Conservation (phyloP, 2,797 vertebrate genomes). For the Pseudopleuronectes americanus region DNA sequence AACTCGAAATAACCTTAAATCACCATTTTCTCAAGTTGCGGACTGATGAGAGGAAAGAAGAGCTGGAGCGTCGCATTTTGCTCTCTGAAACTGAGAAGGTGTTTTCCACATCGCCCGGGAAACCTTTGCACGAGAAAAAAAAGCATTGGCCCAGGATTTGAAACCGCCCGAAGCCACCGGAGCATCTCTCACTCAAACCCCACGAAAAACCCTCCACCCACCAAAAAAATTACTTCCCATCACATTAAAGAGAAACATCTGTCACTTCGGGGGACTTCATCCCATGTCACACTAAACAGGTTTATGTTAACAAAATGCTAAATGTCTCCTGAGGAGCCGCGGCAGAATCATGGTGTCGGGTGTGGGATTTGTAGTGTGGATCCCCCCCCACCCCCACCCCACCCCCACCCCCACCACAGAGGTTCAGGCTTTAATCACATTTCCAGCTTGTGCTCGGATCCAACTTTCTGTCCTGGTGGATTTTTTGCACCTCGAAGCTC, state of each 20-base stretch:
- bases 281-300: slow-evolving; percentile 77
- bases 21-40: slow-evolving; percentile 35
- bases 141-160: slow-evolving; percentile 58
- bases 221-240: slow-evolving; percentile 44
- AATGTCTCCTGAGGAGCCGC: slow-evolving; percentile 72
- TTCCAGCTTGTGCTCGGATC: slow-evolving; percentile 66
- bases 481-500: slow-evolving; percentile 56
- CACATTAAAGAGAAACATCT: slow-evolving; percentile 79
- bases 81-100: slow-evolving; percentile 41
- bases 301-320: slow-evolving; percentile 80
- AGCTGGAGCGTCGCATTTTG: slow-evolving; percentile 34
- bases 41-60: slow-evolving; percentile 21
- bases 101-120: slow-evolving; percentile 46
- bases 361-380: slow-evolving; percentile 61
- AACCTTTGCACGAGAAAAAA: slow-evolving; percentile 23
- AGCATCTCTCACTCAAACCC: slow-evolving; percentile 50
- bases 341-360: slow-evolving; percentile 54
- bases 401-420: slow-evolving; percentile 57
- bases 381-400: too few species aligned
- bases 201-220: slow-evolving; percentile 3
- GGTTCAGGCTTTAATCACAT: slow-evolving; percentile 75
- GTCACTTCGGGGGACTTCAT: slow-evolving; percentile 76
- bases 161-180: slow-evolving; percentile 66
- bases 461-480: slow-evolving; percentile 64
- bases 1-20: slow-evolving; percentile 48